phyloP scores from a whole-genome alignment of 1,140 invertebrate genomes.

The Drosophila busckii region DNA sequence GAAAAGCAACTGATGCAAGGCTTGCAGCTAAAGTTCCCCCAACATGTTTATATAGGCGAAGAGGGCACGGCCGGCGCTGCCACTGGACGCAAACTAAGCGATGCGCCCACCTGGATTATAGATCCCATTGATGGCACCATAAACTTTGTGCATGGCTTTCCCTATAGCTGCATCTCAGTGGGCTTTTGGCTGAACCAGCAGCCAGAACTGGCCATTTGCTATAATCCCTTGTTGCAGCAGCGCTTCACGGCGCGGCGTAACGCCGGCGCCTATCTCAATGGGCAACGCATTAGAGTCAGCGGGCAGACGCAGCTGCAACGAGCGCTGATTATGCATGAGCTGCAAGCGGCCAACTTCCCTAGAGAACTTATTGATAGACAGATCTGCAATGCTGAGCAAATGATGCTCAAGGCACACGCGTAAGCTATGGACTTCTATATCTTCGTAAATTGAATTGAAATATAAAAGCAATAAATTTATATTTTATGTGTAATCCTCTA shows the following conservation, averaged over 20 bases:
- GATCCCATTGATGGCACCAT: slow-evolving; percentile 93
- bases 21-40: slow-evolving; percentile 87
- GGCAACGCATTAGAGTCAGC: neutral
- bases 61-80: slow-evolving; percentile 86
- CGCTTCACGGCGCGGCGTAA: slow-evolving; percentile 13
- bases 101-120: slow-evolving; percentile 97
- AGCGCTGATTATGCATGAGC: neutral
- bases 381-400: neutral
- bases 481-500: too few species aligned
- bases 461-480: neutral
- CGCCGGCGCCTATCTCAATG: slow-evolving; percentile 14
- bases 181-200: slow-evolving; percentile 85
- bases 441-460: too few species aligned
- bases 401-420: neutral
- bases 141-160: slow-evolving; percentile 92
- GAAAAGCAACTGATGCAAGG: slow-evolving; percentile 90
- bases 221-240: slow-evolving; percentile 90
- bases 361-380: neutral
- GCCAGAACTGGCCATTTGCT: slow-evolving; percentile 88
- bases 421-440: slow-evolving; percentile 2
- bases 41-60: slow-evolving; percentile 97
- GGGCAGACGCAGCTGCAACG: neutral
- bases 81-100: slow-evolving; percentile 86
- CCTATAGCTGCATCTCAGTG: slow-evolving; percentile 88
- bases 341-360: neutral